Base-by-base conservation (phyloP, 2,797 vertebrate genomes). In the Dryobates pubescens region DNA sequence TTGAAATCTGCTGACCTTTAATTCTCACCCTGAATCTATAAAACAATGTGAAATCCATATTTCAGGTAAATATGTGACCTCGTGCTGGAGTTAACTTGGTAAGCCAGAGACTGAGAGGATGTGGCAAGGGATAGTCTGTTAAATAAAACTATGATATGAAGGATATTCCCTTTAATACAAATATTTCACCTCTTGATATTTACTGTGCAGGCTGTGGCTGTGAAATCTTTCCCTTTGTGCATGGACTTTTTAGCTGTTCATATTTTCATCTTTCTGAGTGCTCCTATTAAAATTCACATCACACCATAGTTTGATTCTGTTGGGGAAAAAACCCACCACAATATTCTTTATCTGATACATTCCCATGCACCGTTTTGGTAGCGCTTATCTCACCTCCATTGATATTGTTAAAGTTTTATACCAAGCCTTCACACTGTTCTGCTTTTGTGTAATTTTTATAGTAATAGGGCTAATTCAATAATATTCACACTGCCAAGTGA, bases 241-340 rank as follows among this genome's bases (percentile, higher is more conserved):
- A 65, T 7, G 18, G 71, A 69, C 51, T 47, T 53, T 32, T 86
- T 79, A 51, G 20, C 68, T 78, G 47, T 30, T 49, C 79, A 32
- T 58, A 90, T 90, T 92, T 92, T 92, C 54, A 83, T 93, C 94
- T 94, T 89, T 43, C 72, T 73, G 12, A 75, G 58, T 30, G 26
- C 3, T 88, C n/a, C 59, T 78, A 94, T 97, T 97, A 92, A 97
- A 96, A 97, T 97, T 97, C 97, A 76, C 34, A 86, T 92, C 97
- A 97, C 96, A 74, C 65, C 34, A 4, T 27, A 32, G 82, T 80
- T 93, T 12, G 41, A 84, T 94, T 96, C 92, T 94, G 73, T 49
- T 61, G 88, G 79, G 94, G 88, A 77, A 93, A 83, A 74, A 67
- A 85, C 43, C n/a, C n/a, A 7, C 49, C 41, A n/a, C 3, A 38